Conservation (phyloP, 2,797 vertebrate species). For the Channa striata region DNA sequence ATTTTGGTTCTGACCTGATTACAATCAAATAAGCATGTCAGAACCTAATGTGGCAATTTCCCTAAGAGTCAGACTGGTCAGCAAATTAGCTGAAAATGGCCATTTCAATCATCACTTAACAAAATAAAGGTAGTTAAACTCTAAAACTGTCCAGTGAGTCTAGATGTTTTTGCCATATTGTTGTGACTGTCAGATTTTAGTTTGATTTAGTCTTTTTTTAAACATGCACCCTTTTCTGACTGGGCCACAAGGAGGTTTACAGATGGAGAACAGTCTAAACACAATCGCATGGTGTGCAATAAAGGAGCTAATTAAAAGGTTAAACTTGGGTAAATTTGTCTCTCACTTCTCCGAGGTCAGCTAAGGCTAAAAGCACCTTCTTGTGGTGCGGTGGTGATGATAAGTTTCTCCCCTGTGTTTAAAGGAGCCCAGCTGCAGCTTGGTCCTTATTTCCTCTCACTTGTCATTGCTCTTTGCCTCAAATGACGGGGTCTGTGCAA, state of each 20-base stretch:
- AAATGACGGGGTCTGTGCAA: constrained; percentile 83
- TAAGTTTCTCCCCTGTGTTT: constrained; percentile 37
- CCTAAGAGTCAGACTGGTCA: neutral
- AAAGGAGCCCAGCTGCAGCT: constrained; percentile 55
- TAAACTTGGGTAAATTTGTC: neutral
- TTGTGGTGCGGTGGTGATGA: constrained; percentile 42
- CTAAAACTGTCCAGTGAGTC: neutral
- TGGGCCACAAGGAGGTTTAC: neutral
- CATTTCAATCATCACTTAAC: neutral
- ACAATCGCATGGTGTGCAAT: neutral
- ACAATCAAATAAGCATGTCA: too few species aligned
- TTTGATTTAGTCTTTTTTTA: neutral
- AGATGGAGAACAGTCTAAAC: constrained; percentile 22
- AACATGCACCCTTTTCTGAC: neutral
- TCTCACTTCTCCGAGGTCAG: constrained; percentile 30
- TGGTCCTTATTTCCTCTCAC: constrained; percentile 59
- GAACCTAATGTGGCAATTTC: too few species aligned
- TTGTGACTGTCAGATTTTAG: neutral
- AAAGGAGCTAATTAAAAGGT: neutral
- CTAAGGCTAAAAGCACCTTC: constrained; percentile 35
- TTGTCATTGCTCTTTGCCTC: constrained; percentile 79
- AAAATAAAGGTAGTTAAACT: neutral
- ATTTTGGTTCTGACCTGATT: neutral
- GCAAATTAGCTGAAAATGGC: neutral
- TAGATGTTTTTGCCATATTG: too few species aligned